Evolutionary conservation across 2,113 vertebrate genomes (phyloP), one percentile per base, ranked within the genome.

Genomic region (Hymenochirus boettgeri): DNA sequence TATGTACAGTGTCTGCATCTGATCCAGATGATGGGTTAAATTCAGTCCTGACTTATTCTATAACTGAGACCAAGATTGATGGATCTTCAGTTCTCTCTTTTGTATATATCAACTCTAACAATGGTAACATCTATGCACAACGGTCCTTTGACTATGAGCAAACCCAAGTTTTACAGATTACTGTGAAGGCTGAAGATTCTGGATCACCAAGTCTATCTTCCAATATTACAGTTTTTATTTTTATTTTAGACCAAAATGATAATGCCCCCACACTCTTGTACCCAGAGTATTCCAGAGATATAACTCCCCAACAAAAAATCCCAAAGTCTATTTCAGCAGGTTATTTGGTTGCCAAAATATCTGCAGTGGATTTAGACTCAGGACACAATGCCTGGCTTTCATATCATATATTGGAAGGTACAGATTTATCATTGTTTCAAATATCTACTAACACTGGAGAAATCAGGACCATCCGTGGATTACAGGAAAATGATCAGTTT

Each of bases 11-110:
- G 17, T 80, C 80, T 45, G 88, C 90, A 31, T 48, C 62, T 0
- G 90, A 92, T 71, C 70, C 75, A 0, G 92, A 94, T 71, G 79
- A 80, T 1, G 85, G 79, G 47, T 85, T 88, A 58, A 94, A 93
- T 55, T 85, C 88, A 12, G 82, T 77, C 46, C 76, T 93, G 17
- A 87, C 88, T 19, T 94, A 94, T 46, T 80, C 87, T 26, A 81
- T 94, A 35, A 70, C 80, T 2, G 76, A 85, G 24, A 75, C 74
- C 55, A 79, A 75, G 11, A 78, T 80, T 37, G 80, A 78, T 59
- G 79, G 83, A n/a, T 77, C 80, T 17, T 63, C 75, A 57, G 63
- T 77, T 58, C 65, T 75, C 51, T 69, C 79, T 58, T 80, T 83
- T 72, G 63, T 90, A 0, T 91, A 90, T 10, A 86, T 94, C 67